A percentile compares a stretch with the other conserved stretches of the same genome.
Conservation (phyloP, 1,140 invertebrate species). For the Alviniconcha marisindica region DNA sequence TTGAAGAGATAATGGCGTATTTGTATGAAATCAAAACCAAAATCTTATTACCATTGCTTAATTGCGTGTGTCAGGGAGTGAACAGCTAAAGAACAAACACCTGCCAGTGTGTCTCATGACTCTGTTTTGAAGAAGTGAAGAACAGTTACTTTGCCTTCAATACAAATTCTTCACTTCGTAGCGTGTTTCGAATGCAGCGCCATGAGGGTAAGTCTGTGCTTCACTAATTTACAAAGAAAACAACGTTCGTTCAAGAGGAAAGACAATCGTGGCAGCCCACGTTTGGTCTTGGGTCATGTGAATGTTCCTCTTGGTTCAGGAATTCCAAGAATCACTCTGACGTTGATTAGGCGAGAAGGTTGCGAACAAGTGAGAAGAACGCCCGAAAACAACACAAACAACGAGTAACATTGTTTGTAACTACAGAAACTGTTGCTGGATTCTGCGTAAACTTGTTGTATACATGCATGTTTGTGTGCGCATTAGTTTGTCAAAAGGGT, state of each 20-base stretch:
- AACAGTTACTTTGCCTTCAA: neutral
- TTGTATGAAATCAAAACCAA: too few relatives aligned
- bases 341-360: too few relatives aligned
- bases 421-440: too few relatives aligned
- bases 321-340: too few relatives aligned
- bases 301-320: too few relatives aligned
- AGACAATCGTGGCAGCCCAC: neutral
- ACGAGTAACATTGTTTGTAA: too few relatives aligned
- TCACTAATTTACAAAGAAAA: neutral
- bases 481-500: too few relatives aligned
- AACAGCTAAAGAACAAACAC: neutral
- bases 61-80: conserved; percentile 5
- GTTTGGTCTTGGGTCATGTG: neutral
- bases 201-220: neutral
- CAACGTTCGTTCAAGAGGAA: neutral
- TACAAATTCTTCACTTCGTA: neutral
- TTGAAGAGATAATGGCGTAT: too few relatives aligned
- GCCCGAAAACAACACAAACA: too few relatives aligned
- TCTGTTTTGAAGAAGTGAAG: neutral
- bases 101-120: neutral
- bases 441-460: too few relatives aligned
- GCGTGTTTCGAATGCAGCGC: neutral
- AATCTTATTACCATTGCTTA: neutral
- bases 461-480: too few relatives aligned
- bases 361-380: too few relatives aligned